phyloP scores from a whole-genome alignment of 2,797 vertebrate genomes.

The Oophaga sylvatica region DNA sequence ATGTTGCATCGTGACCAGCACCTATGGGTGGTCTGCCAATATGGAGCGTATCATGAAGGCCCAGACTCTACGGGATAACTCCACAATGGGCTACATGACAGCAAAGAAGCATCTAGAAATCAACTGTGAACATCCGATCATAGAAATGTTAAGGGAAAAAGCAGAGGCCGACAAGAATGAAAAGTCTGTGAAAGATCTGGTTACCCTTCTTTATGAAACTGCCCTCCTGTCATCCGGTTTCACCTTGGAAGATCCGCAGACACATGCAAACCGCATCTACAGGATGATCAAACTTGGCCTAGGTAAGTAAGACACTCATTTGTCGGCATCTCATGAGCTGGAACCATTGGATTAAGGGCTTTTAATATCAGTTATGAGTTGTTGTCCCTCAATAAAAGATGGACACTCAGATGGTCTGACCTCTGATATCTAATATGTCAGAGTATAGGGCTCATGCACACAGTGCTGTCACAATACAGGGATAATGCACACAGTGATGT shows the following conservation, averaged over 20 bases:
- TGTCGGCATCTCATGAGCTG: slow-evolving; percentile 73
- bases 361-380: too few species aligned
- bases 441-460: neutral
- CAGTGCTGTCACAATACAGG: too few species aligned
- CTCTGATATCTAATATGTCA: too few species aligned
- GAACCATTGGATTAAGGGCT: neutral
- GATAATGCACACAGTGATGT: too few species aligned
- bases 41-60: slow-evolving; percentile 99
- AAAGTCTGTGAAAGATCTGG: slow-evolving; percentile 95
- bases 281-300: slow-evolving; percentile 97
- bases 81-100: slow-evolving; percentile 98
- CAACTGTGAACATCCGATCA: slow-evolving; percentile 90
- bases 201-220: slow-evolving; percentile 90
- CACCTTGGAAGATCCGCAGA: slow-evolving; percentile 92
- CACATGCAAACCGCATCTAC: slow-evolving; percentile 94
- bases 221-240: slow-evolving; percentile 91
- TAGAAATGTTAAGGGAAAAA: slow-evolving; percentile 90
- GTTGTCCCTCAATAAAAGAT: too few species aligned
- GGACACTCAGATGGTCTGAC: too few species aligned
- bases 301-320: slow-evolving; percentile 70
- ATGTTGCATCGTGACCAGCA: slow-evolving; percentile 94
- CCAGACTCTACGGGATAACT: slow-evolving; percentile 91
- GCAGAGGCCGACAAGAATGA: slow-evolving; percentile 96
- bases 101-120: slow-evolving; percentile 97
- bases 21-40: slow-evolving; percentile 95